A percentile compares a stretch with the other conserved stretches of the same genome.
Evolutionary conservation across 2,797 vertebrate genomes (phyloP).

Genomic region (Mormyrops attenuatus): DNA sequence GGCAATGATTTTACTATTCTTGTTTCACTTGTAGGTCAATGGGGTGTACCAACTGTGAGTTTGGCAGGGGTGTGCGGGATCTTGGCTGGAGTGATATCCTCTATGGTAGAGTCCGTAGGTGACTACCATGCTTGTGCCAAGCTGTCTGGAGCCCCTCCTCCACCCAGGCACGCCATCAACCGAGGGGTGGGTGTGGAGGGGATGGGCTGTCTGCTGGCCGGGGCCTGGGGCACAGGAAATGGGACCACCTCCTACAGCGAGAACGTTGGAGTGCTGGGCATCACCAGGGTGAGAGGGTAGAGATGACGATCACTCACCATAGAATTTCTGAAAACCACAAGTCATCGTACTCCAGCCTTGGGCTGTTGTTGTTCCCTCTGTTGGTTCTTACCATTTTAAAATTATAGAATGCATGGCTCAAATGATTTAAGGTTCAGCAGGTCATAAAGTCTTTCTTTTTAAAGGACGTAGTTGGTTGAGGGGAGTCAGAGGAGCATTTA

Average conservation of each 20-base stretch:
- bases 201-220: constrained; percentile 85
- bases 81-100: constrained; percentile 86
- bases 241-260: constrained; percentile 96
- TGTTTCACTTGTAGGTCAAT: constrained; percentile 72
- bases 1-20: not conserved
- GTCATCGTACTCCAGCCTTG: not conserved
- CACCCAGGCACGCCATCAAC: constrained; percentile 83
- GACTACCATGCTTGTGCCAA: constrained; percentile 93
- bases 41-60: constrained; percentile 86
- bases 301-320: not conserved
- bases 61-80: constrained; percentile 88
- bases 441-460: not conserved
- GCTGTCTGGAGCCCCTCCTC: constrained; percentile 82
- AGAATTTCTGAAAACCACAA: not conserved
- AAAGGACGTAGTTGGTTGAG: not conserved
- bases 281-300: constrained; percentile 76
- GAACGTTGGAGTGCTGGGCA: constrained; percentile 85
- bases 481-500: not conserved
- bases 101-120: constrained; percentile 92
- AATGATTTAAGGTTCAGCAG: not conserved
- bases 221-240: constrained; percentile 89
- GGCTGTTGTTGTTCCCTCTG: not conserved
- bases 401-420: not conserved
- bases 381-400: not conserved
- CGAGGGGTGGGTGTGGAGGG: constrained; percentile 90